These are phyloP conservation scores for Procavia capensis DNA, from an alignment of 2,113 vertebrate genomes.

Conservation along the genomic window DNA sequence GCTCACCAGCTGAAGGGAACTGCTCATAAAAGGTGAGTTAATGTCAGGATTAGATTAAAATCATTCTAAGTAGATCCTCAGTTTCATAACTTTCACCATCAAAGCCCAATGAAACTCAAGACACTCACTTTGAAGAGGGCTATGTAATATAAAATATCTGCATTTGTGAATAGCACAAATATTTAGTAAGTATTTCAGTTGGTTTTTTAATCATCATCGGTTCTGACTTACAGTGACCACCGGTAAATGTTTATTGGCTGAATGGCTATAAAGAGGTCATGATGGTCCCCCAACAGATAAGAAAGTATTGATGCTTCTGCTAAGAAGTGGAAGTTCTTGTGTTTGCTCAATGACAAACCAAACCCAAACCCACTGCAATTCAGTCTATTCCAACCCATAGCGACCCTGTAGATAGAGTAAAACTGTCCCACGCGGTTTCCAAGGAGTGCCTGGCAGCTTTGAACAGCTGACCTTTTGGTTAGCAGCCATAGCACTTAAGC, in stretches of 20 bases:
- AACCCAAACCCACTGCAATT: too few relatives aligned
- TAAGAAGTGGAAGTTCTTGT: background rate
- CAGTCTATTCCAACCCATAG: too few relatives aligned
- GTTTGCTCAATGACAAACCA: background rate
- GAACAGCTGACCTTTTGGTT: too few relatives aligned
- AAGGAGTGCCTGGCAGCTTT: too few relatives aligned
- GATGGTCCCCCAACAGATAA: background rate
- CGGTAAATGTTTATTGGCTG: background rate
- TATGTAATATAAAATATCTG: background rate
- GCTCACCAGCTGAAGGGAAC: background rate
- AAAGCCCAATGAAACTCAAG: background rate
- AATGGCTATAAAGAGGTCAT: background rate
- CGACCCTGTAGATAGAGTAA: too few relatives aligned
- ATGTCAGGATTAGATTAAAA: background rate
- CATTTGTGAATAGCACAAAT: background rate
- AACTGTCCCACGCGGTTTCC: too few relatives aligned
- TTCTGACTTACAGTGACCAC: background rate
- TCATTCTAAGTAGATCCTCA: background rate
- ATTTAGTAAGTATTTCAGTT: conserved; percentile 6
- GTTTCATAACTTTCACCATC: background rate
- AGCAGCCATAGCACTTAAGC: too few relatives aligned
- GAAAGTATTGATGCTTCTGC: background rate
- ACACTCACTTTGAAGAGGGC: background rate
- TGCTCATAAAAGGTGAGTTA: background rate
- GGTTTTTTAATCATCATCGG: background rate